Percentiles rank a stretch among this genome's conserved stretches.
These are phyloP conservation scores for Scelioninae gen. 2 DNA, from an alignment of 2,888 invertebrate genomes.

Conservation along the genomic window DNA sequence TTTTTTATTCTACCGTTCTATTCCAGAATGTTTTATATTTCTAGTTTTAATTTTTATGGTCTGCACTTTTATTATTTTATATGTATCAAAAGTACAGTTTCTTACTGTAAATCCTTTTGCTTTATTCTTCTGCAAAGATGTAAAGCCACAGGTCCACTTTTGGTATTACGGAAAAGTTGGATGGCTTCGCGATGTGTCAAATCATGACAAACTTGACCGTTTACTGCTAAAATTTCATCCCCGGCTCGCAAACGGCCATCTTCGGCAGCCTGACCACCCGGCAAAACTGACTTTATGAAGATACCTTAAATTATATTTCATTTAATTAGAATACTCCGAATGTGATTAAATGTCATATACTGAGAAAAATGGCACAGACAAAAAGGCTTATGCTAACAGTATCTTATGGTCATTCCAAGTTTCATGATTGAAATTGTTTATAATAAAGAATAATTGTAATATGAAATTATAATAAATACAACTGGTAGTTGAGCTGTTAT, in stretches of 20 bases:
- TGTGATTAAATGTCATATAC: no score
- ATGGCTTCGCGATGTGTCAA: conserved; percentile 88
- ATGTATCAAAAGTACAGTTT: not conserved
- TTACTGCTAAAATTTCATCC: conserved; percentile 88
- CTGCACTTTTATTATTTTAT: conserved; percentile 7
- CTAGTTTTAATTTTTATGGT: no score
- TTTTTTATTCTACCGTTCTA: no score
- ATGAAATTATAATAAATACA: no score
- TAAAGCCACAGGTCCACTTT: conserved; percentile 85
- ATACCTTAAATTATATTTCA: conserved; percentile 80
- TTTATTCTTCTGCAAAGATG: conserved; percentile 81
- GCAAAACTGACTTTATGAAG: conserved; percentile 89
- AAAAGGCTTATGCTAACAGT: no score
- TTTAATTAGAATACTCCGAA: no score
- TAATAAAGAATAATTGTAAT: no score
- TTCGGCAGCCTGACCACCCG: conserved; percentile 89
- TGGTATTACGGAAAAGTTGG: conserved; percentile 86
- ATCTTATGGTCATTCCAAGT: no score
- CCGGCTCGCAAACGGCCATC: conserved; percentile 89
- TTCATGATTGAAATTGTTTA: no score
- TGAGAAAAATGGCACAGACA: no score
- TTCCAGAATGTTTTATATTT: no score
- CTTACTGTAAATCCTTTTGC: conserved; percentile 75
- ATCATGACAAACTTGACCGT: conserved; percentile 87
- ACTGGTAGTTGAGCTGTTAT: no score